phyloP scores from a whole-genome alignment of 2,113 vertebrate species.

The Trogon surrucura region DNA sequence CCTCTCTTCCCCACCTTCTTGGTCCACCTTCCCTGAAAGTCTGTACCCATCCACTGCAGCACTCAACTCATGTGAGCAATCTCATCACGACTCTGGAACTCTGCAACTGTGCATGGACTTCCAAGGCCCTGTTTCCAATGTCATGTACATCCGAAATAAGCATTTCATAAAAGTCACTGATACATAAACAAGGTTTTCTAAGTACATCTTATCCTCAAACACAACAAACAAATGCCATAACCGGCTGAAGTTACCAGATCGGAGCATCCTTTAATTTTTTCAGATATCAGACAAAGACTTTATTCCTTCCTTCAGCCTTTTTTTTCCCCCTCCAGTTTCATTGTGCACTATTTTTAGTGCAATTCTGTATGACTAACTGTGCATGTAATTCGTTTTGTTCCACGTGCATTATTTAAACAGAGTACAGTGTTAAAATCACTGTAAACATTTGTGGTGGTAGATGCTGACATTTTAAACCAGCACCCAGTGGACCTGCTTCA shows the following conservation, averaged over 20 bases:
- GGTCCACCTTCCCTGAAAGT: fast-evolving
- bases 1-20: neutral
- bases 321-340: neutral
- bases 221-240: neutral
- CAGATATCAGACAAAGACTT: neutral
- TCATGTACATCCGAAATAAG: neutral
- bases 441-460: neutral
- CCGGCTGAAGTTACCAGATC: neutral
- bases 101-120: neutral
- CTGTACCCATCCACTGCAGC: neutral
- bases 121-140: neutral
- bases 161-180: neutral
- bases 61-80: neutral
- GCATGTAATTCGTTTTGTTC: neutral
- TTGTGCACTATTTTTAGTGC: neutral
- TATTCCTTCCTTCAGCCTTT: neutral
- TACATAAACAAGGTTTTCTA: neutral
- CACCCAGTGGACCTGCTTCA: neutral
- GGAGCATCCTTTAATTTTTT: neutral
- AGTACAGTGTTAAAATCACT: neutral
- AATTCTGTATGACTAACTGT: neutral
- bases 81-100: neutral
- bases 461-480: neutral
- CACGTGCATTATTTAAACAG: neutral
- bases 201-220: neutral